These are phyloP conservation scores for Thalassophryne amazonica DNA, from an alignment of 2,797 vertebrate species.

Conservation along the genomic window DNA sequence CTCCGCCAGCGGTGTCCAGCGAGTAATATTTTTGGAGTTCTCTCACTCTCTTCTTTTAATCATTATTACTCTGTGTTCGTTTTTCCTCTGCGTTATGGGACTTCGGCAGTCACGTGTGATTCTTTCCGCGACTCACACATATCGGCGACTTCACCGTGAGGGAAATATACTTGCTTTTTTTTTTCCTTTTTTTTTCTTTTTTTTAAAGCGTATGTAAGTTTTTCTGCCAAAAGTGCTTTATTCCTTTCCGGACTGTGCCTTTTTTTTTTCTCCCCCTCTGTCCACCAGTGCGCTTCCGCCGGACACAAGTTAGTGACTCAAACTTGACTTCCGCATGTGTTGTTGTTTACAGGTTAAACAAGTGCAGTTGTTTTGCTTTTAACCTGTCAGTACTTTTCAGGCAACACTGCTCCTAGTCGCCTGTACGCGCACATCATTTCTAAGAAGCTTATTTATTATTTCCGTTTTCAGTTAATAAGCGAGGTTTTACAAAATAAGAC, in stretches of 20 bases:
- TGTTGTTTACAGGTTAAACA: constrained; percentile 18
- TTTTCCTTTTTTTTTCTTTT: no score
- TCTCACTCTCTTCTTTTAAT: no score
- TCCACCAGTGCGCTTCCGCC: constrained; percentile 9
- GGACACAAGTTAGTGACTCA: constrained; percentile 40
- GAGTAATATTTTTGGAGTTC: constrained; percentile 80
- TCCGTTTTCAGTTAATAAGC: no score
- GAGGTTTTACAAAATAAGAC: no score
- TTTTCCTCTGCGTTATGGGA: constrained; percentile 68
- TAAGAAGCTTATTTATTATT: no score
- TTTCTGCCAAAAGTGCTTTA: constrained; percentile 38
- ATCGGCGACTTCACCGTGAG: constrained; percentile 52
- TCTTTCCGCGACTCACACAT: constrained; percentile 46
- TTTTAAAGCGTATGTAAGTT: no score
- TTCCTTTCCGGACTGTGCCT: constrained; percentile 42
- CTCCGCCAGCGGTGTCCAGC: constrained; percentile 72
- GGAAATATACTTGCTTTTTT: constrained; percentile 60
- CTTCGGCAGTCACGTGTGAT: constrained; percentile 75
- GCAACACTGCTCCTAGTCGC: no score
- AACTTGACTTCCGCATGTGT: not conserved
- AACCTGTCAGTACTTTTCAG: no score
- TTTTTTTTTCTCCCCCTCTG: constrained; percentile 23
- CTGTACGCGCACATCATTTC: no score
- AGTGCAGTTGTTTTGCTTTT: constrained; percentile 1
- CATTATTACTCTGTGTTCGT: constrained; percentile 80